Conservation (phyloP, 2,888 invertebrate genomes). For the Liposcelis brunnea region DNA sequence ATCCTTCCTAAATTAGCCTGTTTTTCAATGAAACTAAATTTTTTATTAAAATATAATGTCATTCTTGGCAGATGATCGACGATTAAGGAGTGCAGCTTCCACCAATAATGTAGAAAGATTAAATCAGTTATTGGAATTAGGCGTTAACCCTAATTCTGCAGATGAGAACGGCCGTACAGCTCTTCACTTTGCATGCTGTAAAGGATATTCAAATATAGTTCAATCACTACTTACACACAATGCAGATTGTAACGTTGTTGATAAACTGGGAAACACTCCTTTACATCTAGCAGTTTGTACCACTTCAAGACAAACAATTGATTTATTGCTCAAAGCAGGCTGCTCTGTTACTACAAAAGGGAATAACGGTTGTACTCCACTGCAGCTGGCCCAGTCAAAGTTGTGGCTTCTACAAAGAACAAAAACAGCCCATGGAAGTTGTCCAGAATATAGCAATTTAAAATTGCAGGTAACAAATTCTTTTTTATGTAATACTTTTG, state of each 20-base stretch:
- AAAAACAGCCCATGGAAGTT: no score
- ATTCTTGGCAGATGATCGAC: no score
- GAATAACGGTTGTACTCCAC: not conserved
- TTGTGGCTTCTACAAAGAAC: not conserved
- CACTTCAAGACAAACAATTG: not conserved
- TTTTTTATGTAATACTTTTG: no score
- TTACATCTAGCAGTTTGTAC: slow-evolving; percentile 6
- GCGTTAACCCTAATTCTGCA: not conserved
- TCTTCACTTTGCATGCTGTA: not conserved
- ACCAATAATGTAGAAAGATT: not conserved
- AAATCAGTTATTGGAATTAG: not conserved
- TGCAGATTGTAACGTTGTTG: not conserved
- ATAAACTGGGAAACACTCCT: slow-evolving; percentile 6
- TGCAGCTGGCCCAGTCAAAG: slow-evolving; percentile 2
- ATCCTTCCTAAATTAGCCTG: no score
- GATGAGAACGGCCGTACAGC: slow-evolving; percentile 3
- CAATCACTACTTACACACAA: not conserved
- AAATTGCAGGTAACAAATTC: no score
- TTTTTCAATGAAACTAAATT: no score
- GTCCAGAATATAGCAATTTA: no score
- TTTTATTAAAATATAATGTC: no score
- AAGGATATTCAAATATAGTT: not conserved
- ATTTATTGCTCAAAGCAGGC: not conserved
- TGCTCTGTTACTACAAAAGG: not conserved
- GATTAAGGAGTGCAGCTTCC: not conserved